phyloP scores from a whole-genome alignment of 2,113 vertebrate genomes.

The Petrocephalus zakoni region DNA sequence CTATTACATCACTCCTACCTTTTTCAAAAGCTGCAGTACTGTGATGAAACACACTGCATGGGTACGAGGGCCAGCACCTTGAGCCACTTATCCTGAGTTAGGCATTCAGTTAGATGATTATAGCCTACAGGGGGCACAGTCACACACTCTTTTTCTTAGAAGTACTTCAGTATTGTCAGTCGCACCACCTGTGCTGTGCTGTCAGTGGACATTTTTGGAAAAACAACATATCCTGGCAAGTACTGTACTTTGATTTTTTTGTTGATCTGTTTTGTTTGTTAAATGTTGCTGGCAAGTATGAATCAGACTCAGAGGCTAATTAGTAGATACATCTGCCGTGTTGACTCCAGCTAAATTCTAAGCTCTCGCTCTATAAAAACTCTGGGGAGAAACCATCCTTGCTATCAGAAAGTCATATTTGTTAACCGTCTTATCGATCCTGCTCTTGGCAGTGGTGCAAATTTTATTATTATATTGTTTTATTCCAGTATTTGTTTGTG shows the following conservation, averaged over 20 bases:
- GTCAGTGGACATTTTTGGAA: background rate
- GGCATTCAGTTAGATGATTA: background rate
- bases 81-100: background rate
- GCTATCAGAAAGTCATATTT: slow-evolving; percentile 27
- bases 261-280: background rate
- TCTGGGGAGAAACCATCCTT: slow-evolving; percentile 22
- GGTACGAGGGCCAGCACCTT: background rate
- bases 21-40: background rate
- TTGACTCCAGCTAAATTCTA: slow-evolving; percentile 34
- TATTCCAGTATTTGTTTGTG: background rate
- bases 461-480: slow-evolving; percentile 2
- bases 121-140: background rate
- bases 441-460: slow-evolving; percentile 29
- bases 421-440: slow-evolving; percentile 32
- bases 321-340: slow-evolving; percentile 39
- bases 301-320: slow-evolving; percentile 41
- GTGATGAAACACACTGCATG: background rate
- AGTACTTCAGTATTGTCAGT: background rate
- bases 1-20: background rate
- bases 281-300: slow-evolving; percentile 29
- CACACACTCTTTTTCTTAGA: background rate
- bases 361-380: slow-evolving; percentile 32
- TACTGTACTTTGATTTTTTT: background rate
- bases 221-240: slow-evolving; percentile 1
- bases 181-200: background rate